These are phyloP conservation scores for Dolomedes plantarius DNA, from an alignment of 2,888 invertebrate genomes.

Conservation along the genomic window DNA sequence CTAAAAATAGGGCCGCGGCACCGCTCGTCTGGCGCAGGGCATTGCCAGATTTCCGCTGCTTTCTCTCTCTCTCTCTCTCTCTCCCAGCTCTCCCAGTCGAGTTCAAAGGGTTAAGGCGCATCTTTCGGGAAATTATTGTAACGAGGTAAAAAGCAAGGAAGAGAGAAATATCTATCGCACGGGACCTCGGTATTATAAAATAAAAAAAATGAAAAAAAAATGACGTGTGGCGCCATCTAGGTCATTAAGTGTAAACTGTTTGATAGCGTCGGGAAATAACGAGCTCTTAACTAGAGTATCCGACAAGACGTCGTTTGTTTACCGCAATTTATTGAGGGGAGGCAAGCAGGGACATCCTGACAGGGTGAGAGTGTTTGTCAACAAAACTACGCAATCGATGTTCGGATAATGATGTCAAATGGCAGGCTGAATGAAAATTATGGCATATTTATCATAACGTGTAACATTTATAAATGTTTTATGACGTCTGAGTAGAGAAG, in stretches of 20 bases:
- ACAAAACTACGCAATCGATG: too few species aligned
- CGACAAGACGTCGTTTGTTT: background rate
- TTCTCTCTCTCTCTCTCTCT: too few species aligned
- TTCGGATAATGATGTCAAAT: too few species aligned
- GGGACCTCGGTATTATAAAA: background rate
- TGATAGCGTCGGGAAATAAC: background rate
- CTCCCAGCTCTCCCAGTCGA: too few species aligned
- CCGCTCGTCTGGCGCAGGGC: conserved; percentile 20
- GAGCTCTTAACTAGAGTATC: background rate
- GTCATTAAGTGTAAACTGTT: conserved; percentile 10
- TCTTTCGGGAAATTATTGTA: conserved; percentile 14
- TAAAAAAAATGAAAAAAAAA: background rate
- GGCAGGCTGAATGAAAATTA: too few species aligned
- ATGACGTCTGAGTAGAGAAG: too few species aligned
- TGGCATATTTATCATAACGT: too few species aligned
- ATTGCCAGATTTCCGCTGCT: conserved; percentile 51
- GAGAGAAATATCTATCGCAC: background rate
- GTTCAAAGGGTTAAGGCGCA: conserved; percentile 63
- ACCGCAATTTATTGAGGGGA: too few species aligned
- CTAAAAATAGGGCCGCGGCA: conserved; percentile 60
- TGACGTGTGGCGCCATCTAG: conserved; percentile 21
- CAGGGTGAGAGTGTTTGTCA: too few species aligned
- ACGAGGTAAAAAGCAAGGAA: conserved; percentile 2
- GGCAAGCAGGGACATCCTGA: too few species aligned
- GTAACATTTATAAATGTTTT: too few species aligned